A percentile compares a stretch with the other conserved stretches of the same genome.
Conservation (phyloP, 2,797 vertebrate genomes). For the Malacoctenus gilli region DNA sequence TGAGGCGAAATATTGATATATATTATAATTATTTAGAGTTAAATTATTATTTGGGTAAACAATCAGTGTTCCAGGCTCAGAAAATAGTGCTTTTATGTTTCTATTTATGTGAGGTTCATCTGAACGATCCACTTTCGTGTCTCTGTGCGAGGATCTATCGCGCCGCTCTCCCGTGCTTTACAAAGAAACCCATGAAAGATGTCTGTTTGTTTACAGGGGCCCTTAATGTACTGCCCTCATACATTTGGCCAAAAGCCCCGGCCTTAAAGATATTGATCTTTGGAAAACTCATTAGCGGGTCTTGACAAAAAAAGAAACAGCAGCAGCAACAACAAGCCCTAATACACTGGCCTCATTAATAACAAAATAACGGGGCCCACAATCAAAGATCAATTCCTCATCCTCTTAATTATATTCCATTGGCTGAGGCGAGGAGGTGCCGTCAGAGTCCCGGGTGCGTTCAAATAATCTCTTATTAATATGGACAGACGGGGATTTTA, state of each 20-base stretch:
- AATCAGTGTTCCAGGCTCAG: conserved; percentile 24
- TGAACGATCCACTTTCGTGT: not conserved
- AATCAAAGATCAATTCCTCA: conserved; percentile 78
- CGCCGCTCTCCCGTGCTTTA: not conserved
- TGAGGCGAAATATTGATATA: conserved; percentile 55
- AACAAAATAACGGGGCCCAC: conserved; percentile 73
- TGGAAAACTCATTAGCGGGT: conserved; percentile 76
- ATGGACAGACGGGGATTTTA: conserved; percentile 52
- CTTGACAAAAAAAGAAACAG: conserved; percentile 61
- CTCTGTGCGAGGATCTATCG: not conserved
- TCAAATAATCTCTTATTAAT: conserved; percentile 68
- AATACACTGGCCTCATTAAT: conserved; percentile 77
- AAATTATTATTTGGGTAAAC: conserved; percentile 40
- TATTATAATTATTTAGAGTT: conserved; percentile 46
- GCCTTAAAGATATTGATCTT: conserved; percentile 74
- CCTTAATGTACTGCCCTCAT: conserved; percentile 29
- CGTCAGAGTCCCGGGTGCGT: conserved; percentile 55
- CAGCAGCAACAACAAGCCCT: conserved; percentile 46
- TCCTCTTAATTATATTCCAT: conserved; percentile 79
- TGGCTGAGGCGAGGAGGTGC: conserved; percentile 59
- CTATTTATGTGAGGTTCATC: conserved; percentile 2
- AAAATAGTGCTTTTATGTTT: conserved; percentile 3
- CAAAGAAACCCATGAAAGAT: conserved; percentile 11
- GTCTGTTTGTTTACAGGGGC: conserved; percentile 33
- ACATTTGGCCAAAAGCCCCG: conserved; percentile 52